A percentile compares a stretch with the other conserved stretches of the same genome.
Evolutionary conservation across 2,888 invertebrate genomes (phyloP).

Genomic region (Cylloceria caligata): DNA sequence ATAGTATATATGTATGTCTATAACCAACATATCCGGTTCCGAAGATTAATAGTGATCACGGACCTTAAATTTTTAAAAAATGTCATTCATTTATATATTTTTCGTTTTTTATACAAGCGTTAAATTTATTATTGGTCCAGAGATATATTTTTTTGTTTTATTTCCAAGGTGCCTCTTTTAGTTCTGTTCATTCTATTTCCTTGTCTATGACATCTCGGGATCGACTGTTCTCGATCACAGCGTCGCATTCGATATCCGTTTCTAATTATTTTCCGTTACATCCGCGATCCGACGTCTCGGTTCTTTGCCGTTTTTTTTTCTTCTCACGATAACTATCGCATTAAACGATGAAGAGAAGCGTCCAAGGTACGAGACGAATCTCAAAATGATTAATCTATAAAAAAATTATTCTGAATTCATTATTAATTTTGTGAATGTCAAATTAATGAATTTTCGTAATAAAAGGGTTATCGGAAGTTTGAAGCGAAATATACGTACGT

Average conservation of each 20-base stretch:
- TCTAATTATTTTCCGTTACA: slow-evolving; percentile 31
- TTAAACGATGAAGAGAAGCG: slow-evolving; percentile 1
- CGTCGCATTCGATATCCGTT: neutral
- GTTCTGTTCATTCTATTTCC: too few relatives aligned
- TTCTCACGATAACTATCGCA: too few relatives aligned
- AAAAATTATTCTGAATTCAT: too few relatives aligned
- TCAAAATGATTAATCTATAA: neutral
- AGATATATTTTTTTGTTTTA: slow-evolving; percentile 73
- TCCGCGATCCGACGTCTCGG: slow-evolving; percentile 2
- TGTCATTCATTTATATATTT: slow-evolving; percentile 9
- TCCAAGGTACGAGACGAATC: neutral
- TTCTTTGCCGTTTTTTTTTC: slow-evolving; percentile 17
- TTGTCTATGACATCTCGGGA: neutral
- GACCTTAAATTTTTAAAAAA: too few relatives aligned
- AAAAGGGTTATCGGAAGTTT: too few relatives aligned
- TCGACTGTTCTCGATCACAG: neutral
- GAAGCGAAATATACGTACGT: too few relatives aligned
- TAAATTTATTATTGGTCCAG: slow-evolving; percentile 84
- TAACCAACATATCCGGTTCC: slow-evolving; percentile 52
- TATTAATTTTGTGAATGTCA: too few relatives aligned
- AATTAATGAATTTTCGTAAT: too few relatives aligned
- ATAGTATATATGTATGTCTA: neutral
- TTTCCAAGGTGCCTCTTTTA: slow-evolving; percentile 62
- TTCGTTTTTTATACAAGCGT: slow-evolving; percentile 80
- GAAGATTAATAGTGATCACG: slow-evolving; percentile 70